These are phyloP conservation scores for Scolopax mira DNA, from an alignment of 2,113 vertebrate genomes.

Conservation along the genomic window DNA sequence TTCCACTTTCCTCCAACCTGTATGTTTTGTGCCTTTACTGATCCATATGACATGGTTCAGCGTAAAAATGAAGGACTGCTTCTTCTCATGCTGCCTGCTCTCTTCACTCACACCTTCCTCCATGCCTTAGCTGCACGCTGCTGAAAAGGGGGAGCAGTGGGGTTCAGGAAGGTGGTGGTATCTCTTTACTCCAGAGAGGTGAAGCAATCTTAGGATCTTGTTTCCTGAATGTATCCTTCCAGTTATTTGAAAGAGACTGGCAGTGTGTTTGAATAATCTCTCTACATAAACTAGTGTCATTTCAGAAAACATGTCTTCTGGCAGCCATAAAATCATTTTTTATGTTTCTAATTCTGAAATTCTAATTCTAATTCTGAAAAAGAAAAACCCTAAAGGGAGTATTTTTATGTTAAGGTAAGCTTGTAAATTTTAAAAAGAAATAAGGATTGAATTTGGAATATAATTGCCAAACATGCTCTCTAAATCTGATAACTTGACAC, in stretches of 20 bases:
- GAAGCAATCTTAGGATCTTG: background rate
- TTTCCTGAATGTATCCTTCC: background rate
- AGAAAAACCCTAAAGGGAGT: background rate
- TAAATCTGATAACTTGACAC: background rate
- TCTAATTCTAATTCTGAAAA: background rate
- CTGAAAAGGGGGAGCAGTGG: background rate
- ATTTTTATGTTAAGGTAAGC: background rate
- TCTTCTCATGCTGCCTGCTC: background rate
- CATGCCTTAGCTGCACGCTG: background rate
- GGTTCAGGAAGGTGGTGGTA: background rate
- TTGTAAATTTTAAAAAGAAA: slow-evolving; percentile 31
- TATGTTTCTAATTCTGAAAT: background rate
- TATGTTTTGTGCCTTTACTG: background rate
- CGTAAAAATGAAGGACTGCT: background rate
- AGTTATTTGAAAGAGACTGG: background rate
- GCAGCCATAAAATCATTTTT: background rate
- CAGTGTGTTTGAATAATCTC: background rate
- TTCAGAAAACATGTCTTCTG: background rate
- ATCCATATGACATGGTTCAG: too few species aligned
- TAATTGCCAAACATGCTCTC: background rate
- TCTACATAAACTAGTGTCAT: background rate
- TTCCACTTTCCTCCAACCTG: background rate
- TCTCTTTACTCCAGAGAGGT: background rate
- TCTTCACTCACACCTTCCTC: background rate
- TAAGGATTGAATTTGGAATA: background rate